A percentile compares a stretch with the other conserved stretches of the same genome.
phyloP scores from a whole-genome alignment of 2,797 vertebrate species.

The Enteromius paludinosus region DNA sequence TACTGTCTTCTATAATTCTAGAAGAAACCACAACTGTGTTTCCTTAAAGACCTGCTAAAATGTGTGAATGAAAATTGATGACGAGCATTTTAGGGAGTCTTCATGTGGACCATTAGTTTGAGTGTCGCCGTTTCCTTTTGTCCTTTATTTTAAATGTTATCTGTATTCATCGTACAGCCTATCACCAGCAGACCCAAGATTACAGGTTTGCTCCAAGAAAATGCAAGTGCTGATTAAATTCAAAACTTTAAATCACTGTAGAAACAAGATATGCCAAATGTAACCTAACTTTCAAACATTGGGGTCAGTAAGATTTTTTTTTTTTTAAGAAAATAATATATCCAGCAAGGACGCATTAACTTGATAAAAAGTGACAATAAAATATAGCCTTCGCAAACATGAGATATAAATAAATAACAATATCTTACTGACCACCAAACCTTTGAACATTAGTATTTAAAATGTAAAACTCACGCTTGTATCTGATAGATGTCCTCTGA shows the following conservation, averaged over 20 bases:
- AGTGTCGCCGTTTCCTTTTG: neutral
- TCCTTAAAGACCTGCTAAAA: slow-evolving; percentile 12
- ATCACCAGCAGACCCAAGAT: neutral
- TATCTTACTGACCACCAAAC: neutral
- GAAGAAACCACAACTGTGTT: slow-evolving; percentile 52
- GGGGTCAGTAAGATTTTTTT: neutral
- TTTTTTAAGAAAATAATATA: neutral
- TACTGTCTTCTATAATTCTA: slow-evolving; percentile 76
- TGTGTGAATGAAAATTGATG: neutral
- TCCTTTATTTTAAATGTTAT: slow-evolving; percentile 11
- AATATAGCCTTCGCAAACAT: neutral
- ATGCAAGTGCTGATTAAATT: neutral
- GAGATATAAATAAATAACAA: neutral
- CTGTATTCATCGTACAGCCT: neutral
- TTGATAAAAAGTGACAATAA: neutral
- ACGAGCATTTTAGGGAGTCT: neutral
- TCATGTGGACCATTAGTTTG: neutral
- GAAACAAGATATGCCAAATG: neutral
- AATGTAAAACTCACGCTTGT: slow-evolving; percentile 83
- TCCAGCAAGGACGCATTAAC: neutral
- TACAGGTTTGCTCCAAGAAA: neutral
- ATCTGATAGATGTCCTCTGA: slow-evolving; percentile 94
- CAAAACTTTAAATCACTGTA: neutral
- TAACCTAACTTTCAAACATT: neutral
- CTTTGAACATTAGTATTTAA: neutral